phyloP scores from a whole-genome alignment of 2,797 vertebrate genomes.

The Megaceryle alcyon region DNA sequence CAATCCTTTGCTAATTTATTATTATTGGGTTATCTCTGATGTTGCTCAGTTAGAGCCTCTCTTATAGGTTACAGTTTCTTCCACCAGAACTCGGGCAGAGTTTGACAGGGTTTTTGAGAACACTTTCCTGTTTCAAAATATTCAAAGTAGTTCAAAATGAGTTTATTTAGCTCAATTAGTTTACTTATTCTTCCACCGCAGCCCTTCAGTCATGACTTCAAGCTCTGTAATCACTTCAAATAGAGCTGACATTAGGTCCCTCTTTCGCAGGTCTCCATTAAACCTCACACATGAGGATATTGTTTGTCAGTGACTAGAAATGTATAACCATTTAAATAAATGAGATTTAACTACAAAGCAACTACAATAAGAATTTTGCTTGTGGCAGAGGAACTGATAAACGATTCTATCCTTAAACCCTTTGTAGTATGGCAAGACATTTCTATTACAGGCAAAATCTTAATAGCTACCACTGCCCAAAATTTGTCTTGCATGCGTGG shows the following conservation, averaged over 20 bases:
- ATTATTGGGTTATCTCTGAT: neutral
- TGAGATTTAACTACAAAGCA: neutral
- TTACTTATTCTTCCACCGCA: neutral
- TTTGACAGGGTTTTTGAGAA: neutral
- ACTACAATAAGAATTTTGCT: neutral
- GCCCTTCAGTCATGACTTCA: neutral
- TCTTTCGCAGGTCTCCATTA: neutral
- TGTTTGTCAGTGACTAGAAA: neutral
- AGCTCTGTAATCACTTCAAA: neutral
- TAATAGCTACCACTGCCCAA: neutral
- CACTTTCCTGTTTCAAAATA: neutral
- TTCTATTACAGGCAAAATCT: neutral
- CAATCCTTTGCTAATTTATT: neutral
- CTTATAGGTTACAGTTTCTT: neutral
- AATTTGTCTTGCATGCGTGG: too few species aligned
- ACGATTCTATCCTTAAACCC: neutral
- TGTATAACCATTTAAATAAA: neutral
- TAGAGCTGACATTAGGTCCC: neutral
- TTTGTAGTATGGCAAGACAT: rapidly evolving
- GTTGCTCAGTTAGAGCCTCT: neutral
- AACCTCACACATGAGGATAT: neutral
- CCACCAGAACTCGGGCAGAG: neutral
- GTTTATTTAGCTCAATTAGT: neutral
- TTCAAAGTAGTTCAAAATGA: neutral
- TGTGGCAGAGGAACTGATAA: neutral